Percentiles rank a stretch among this genome's conserved stretches.
Conservation (phyloP, 2,888 invertebrate genomes). For the Andrena trimmerana region DNA sequence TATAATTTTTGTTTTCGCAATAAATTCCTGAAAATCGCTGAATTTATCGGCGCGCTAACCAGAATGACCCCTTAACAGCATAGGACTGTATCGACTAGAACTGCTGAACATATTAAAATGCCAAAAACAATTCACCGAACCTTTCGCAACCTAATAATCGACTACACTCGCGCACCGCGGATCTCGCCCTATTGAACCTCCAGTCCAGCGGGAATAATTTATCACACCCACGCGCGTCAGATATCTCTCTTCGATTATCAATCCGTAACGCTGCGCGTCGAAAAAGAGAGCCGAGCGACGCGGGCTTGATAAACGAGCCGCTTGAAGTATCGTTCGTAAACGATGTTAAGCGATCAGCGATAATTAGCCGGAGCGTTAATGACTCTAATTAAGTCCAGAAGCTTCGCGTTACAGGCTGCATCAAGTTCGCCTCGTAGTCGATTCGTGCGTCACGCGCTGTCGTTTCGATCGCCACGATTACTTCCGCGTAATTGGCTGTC, state of each 20-base stretch:
- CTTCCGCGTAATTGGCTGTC: not conserved
- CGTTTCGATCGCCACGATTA: not conserved
- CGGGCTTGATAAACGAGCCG: constrained; percentile 39
- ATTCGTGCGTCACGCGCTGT: not conserved
- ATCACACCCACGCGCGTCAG: constrained; percentile 59
- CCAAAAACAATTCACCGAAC: constrained; percentile 12
- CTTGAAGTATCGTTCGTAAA: constrained; percentile 45
- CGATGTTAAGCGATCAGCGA: constrained; percentile 34
- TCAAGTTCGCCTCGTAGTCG: not conserved
- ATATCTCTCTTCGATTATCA: constrained; percentile 52
- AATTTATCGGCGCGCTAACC: no score
- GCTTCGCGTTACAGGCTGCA: not conserved
- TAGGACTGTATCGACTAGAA: not conserved
- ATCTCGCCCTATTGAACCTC: constrained; percentile 26
- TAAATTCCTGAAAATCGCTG: no score
- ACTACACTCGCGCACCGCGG: not conserved
- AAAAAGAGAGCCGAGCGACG: constrained; percentile 20
- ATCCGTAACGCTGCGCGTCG: constrained; percentile 25
- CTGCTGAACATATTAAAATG: not conserved
- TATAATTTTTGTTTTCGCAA: no score
- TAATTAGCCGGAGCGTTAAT: constrained; percentile 20
- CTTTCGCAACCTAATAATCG: constrained; percentile 29
- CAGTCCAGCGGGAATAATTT: constrained; percentile 45
- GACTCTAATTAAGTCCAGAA: constrained; percentile 21
- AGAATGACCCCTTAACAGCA: not conserved